Evolutionary conservation across 1,140 invertebrate species (phyloP), one percentile per base, ranked within the genome.

Genomic region (Acromyrmex heyeri): DNA sequence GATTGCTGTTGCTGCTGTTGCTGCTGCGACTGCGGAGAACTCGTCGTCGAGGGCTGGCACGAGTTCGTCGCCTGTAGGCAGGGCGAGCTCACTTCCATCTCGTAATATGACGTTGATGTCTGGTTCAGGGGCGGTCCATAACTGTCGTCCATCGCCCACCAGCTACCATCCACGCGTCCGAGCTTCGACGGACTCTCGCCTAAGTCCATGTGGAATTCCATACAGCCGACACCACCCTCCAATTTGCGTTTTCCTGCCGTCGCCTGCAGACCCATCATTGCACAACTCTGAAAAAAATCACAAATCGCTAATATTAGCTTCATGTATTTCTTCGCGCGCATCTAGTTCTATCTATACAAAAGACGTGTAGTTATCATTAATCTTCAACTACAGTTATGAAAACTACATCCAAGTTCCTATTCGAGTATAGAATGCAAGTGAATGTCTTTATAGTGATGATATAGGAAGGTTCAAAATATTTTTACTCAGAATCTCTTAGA

Each of bases 191-290:
- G 95, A 91, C 93, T 95, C 75, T 95, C 94, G 85, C 94, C 94
- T 89, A 95, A 92, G 44, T 95, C 95, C 94, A 95, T 95, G 81
- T 95, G 95, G 85, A 95, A 95, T 78, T 95, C 94, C 94, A 95
- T 94, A 88, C 94, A 95, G 89, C 94, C 95, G 93, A 95, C 94
- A 91, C 94, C 94, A 87, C 94, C 94, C 91, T 96, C 96, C 87
- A 96, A 94, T 94, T 97, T 97, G 94, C 97, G 96, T 96, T 97
- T 97, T 91, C 96, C 96, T 95, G 96, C 96, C 93, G 96, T 97
- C 94, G 96, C 96, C 96, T 97, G 96, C 96, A 97, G 96, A 96
- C 97, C 97, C 97, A 97, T 97, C 96, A 97, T 97, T 96, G 96
- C 96, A 96, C 96, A 97, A 94, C 96, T 97, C 97, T 97, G 95